Evolutionary conservation across 2,797 vertebrate species (phyloP).

Genomic region (Gouania willdenowi): DNA sequence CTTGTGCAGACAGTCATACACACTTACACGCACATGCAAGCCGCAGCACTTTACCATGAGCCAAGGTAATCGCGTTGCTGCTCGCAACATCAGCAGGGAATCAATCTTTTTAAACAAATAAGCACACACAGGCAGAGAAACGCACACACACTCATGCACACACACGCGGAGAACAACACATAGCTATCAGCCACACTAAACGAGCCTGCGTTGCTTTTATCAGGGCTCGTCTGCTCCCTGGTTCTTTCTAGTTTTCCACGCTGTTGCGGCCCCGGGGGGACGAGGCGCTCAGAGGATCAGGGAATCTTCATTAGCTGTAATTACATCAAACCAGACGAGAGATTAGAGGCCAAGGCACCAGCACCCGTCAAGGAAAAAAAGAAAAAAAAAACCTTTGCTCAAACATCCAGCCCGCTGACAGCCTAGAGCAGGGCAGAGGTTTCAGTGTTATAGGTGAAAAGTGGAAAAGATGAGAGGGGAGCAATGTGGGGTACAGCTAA

Average conservation of each 20-base stretch:
- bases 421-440: constrained; percentile 41
- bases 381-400: constrained; percentile 11
- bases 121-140: constrained; percentile 31
- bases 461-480: constrained; percentile 41
- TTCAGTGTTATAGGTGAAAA: constrained; percentile 55
- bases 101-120: constrained; percentile 75
- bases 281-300: constrained; percentile 64
- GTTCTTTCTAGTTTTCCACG: constrained; percentile 61
- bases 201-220: constrained; percentile 65
- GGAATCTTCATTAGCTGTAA: constrained; percentile 79
- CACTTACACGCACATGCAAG: constrained; percentile 22
- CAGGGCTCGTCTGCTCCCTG: constrained; percentile 52
- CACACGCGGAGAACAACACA: constrained; percentile 37
- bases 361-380: constrained; percentile 44
- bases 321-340: constrained; percentile 76
- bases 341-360: constrained; percentile 71
- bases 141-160: constrained; percentile 11
- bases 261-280: constrained; percentile 63
- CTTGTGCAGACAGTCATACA: constrained; percentile 35
- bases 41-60: constrained; percentile 44
- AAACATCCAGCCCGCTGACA: constrained; percentile 26
- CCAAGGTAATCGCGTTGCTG: constrained; percentile 68
- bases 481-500: constrained; percentile 37
- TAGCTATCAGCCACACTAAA: constrained; percentile 67
- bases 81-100: constrained; percentile 69